phyloP scores from a whole-genome alignment of 2,113 vertebrate species.

The Colossoma macropomum region DNA sequence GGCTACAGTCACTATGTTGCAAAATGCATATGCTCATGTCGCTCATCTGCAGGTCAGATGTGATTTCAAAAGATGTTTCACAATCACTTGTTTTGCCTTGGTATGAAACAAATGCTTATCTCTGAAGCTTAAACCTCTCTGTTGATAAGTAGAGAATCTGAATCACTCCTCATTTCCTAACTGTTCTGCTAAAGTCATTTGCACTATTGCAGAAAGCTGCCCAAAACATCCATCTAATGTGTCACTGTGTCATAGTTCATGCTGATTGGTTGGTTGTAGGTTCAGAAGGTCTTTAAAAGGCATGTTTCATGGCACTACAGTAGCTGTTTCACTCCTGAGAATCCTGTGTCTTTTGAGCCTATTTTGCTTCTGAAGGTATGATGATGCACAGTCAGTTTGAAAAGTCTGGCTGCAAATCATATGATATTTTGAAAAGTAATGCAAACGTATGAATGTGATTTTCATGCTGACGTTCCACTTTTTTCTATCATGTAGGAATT shows the following conservation, averaged over 20 bases:
- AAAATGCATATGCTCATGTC: not conserved
- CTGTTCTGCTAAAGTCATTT: not conserved
- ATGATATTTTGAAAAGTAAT: not conserved
- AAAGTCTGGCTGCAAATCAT: no score
- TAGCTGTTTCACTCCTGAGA: not conserved
- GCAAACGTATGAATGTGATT: not conserved
- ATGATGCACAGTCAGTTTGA: no score
- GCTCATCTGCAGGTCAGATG: not conserved
- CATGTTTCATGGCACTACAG: no score
- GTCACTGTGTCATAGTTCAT: not conserved
- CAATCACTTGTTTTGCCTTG: not conserved
- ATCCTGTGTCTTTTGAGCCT: not conserved
- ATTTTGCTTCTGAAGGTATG: constrained; percentile 30
- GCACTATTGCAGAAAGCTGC: not conserved
- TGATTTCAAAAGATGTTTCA: constrained; percentile 10
- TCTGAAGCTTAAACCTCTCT: not conserved
- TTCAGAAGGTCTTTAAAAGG: not conserved
- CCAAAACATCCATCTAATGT: not conserved
- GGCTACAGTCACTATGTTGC: not conserved
- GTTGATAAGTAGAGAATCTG: not conserved
- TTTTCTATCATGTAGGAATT: not conserved
- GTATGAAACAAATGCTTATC: not conserved
- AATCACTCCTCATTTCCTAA: not conserved
- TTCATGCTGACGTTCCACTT: not conserved
- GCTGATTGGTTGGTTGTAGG: constrained; percentile 39